Percentiles rank a stretch among this genome's conserved stretches.
Conservation (phyloP, 2,113 vertebrate genomes). For the Limnothrissa miodon region DNA sequence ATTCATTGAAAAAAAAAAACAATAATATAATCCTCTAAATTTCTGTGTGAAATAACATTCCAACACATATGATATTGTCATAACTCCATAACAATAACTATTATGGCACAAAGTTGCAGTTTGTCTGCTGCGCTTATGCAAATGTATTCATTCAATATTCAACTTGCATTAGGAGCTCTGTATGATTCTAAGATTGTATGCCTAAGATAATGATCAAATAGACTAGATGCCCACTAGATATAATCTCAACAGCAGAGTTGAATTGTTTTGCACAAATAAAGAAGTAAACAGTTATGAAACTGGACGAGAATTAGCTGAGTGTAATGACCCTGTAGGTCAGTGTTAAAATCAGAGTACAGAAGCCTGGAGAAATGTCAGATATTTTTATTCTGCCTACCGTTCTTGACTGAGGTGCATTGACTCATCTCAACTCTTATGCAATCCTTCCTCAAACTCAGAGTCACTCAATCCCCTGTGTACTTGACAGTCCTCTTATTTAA, state of each 20-base stretch:
- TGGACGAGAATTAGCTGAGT: background rate
- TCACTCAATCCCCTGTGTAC: no score
- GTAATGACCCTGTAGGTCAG: background rate
- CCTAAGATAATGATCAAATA: background rate
- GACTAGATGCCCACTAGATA: background rate
- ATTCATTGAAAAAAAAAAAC: no score
- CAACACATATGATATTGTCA: no score
- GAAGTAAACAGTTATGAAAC: background rate
- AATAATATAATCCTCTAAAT: no score
- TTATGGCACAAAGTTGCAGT: background rate
- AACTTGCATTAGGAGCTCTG: background rate
- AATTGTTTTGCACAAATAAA: conserved; percentile 5
- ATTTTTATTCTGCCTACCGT: background rate
- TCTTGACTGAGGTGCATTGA: background rate
- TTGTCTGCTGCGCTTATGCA: background rate
- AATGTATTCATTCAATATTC: background rate
- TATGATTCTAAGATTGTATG: background rate
- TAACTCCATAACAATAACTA: background rate
- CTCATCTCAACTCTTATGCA: background rate
- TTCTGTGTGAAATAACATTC: no score
- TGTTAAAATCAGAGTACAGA: background rate
- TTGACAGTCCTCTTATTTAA: background rate
- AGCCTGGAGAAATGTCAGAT: background rate
- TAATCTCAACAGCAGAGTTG: background rate
- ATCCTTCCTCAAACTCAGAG: background rate